Base-by-base conservation (phyloP, 1,140 invertebrate genomes). In the Cataglyphis hispanica region DNA sequence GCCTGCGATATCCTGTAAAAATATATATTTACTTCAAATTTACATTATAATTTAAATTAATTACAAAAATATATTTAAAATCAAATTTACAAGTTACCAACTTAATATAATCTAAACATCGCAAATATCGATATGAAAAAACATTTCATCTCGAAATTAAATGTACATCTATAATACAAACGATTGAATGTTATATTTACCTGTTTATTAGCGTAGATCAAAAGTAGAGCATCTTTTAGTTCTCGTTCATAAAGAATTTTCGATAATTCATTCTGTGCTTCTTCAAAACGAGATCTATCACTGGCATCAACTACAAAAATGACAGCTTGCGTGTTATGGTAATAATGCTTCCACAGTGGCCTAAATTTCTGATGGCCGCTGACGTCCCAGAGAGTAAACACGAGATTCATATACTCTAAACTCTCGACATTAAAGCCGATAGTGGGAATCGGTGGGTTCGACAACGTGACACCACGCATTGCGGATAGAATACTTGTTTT, bases 401-500 rank as follows among this genome's bases (percentile, higher is more conserved):
- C 95, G 11, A 96, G 92, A 91, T 96, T 96, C 88, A 96, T 95
- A 74, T 96, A 96, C 74, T 96, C 96, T 25, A 96, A 92, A 34
- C 95, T 96, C 88, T 96, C 96, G 0, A 96, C 96, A 89, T 96
- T 96, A 89, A 97, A 96, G 13, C 96, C 96, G 53, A 96, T 96
- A 0, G 96, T 96, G 1, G 96, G 95, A 67, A 96, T 95, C 11
- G 95, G 94, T 31, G 92, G 90, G 16, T 60, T 88, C 0, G 91
- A 89, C 6, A 90, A 50, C 19, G 95, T 93, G 50, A 96, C 93
- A 75, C 96, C 96, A 92, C 97, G 96, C 86, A 97, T 93, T 81
- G 96, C 96, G 76, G 96, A 97, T 8, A 97, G 92, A 76, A 97
- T 96, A 84, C 96, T 96, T 0, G 96, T 97, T 92, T 97, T 97